Base-by-base conservation (phyloP, 2,113 vertebrate genomes). In the Agelaius tricolor region DNA sequence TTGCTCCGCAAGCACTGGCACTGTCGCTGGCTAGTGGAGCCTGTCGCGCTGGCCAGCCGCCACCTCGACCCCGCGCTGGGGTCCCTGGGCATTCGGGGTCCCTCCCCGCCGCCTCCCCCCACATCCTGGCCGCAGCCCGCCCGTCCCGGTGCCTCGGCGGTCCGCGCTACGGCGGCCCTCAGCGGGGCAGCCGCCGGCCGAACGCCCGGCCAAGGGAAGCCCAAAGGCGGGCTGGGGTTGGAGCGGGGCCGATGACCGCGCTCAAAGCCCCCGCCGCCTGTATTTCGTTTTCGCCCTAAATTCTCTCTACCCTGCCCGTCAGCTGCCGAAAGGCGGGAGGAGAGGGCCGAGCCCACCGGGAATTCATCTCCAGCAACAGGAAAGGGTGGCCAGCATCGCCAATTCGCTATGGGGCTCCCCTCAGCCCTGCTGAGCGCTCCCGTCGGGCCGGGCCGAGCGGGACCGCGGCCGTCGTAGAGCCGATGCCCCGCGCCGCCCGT, bases 231-330 rank as follows among this genome's bases (percentile, higher is more conserved):
- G 18, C 51, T 51, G 21, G 31, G 24, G 30, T 18, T 20, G 46
- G n/a, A 77, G 30, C 14, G 15, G 33, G 69, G 15, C 41, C 6
- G 6, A 66, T 15, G 16, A 11, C 26, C 7, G 59, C 35, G 26
- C 82, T 69, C 11, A 37, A 46, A 90, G 35, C 27, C 55, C 21
- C 41, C 65, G 4, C 9, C 14, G 9, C 46, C 4, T 9, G 0
- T 30, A 95, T 93, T 95, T 96, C 95, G 95, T 96, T 96, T 90
- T 90, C 65, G 27, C 19, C 82, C 30, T 43, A 24, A 92, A 87
- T 16, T 78, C 79, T 7, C 39, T 21, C 57, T 61, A 19, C 18
- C 27, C 23, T 28, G 17, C 35, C 43, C n/a, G 15, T 54, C 69
- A 31, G 65, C 15, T 31, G 39, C 31, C 37, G 35, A 35, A 14